Percentiles rank a stretch among this genome's conserved stretches.
phyloP scores from a whole-genome alignment of 2,797 vertebrate species.

The Valencia hispanica region DNA sequence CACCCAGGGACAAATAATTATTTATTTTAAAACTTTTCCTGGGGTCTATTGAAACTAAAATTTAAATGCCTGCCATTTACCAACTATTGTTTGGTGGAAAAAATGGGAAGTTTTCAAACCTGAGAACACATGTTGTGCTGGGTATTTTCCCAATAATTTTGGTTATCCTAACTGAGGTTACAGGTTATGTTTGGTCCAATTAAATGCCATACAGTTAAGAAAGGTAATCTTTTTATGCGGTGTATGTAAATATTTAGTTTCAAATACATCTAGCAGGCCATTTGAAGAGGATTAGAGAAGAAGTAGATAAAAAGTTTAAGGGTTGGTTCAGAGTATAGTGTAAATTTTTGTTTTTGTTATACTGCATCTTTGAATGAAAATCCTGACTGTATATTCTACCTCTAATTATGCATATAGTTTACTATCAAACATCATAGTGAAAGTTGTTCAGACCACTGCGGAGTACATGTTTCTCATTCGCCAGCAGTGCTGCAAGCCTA shows the following conservation, averaged over 20 bases:
- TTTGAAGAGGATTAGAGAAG: neutral
- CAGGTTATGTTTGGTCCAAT: neutral
- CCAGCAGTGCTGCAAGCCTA: slow-evolving; percentile 45
- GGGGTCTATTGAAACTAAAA: neutral
- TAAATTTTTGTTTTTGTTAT: neutral
- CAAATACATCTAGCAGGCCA: neutral
- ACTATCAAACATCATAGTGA: slow-evolving; percentile 22
- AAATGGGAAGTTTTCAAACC: neutral
- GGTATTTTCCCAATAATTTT: neutral
- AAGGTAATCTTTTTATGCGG: neutral
- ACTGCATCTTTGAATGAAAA: neutral
- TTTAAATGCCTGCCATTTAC: neutral
- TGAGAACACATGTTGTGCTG: neutral
- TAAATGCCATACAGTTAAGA: neutral
- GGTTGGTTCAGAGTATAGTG: neutral
- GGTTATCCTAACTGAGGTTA: neutral
- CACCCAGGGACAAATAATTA: neutral
- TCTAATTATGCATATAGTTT: neutral
- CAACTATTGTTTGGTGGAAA: neutral
- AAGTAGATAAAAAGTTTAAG: neutral
- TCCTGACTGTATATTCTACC: neutral
- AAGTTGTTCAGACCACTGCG: slow-evolving; percentile 7
- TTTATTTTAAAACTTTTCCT: neutral
- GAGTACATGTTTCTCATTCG: slow-evolving; percentile 29
- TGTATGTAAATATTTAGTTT: neutral